phyloP scores from a whole-genome alignment of 2,888 invertebrate genomes.

The Steinernema carpocapsae region DNA sequence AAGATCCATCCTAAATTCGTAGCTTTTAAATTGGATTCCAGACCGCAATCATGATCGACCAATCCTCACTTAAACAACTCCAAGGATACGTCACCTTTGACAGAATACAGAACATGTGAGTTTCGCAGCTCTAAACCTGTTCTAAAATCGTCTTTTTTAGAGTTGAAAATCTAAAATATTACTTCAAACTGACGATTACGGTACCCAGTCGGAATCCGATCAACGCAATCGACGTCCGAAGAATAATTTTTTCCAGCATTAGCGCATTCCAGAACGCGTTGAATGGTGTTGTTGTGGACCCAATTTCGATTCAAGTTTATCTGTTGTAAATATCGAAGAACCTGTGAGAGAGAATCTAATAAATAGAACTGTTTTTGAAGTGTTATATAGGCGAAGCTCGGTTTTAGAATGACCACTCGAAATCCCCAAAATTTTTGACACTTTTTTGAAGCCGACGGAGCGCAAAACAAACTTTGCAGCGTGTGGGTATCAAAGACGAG shows the following conservation, averaged over 20 bases:
- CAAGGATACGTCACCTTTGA: background rate
- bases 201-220: conserved; percentile 22
- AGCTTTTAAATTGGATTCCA: background rate
- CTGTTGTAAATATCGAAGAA: conserved; percentile 6
- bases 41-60: background rate
- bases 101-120: background rate
- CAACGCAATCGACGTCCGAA: background rate
- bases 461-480: conserved; percentile 23
- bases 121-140: background rate
- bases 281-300: background rate
- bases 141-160: background rate
- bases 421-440: background rate
- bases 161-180: background rate
- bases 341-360: background rate
- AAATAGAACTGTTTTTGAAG: background rate
- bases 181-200: conserved; percentile 4
- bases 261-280: conserved; percentile 7
- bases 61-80: background rate
- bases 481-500: background rate
- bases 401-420: too few species aligned
- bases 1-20: background rate
- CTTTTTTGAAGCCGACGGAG: conserved; percentile 20
- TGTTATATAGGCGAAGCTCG: too few species aligned
- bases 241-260: background rate
- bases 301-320: background rate